phyloP scores from a whole-genome alignment of 53 echinoderm and acorn worm genomes.

The Henricia sp. region DNA sequence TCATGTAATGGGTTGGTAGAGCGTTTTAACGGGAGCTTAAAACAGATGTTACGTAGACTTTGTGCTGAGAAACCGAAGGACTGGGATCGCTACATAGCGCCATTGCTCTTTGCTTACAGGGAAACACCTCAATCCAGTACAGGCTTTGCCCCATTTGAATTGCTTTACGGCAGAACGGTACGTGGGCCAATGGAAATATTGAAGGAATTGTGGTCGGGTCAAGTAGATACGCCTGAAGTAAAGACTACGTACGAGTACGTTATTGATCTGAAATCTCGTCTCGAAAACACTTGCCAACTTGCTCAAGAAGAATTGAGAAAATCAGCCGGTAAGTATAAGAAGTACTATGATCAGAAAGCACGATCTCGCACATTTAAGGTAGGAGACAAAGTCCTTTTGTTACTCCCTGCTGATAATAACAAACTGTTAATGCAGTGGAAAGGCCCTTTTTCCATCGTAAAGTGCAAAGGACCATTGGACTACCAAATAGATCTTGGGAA shows the following conservation, averaged over 20 bases:
- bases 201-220: conserved; percentile 18
- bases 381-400: conserved; percentile 56
- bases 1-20: too few relatives aligned
- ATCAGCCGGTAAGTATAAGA: conserved; percentile 17
- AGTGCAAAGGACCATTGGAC: neutral
- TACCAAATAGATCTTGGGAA: neutral
- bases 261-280: conserved; percentile 38
- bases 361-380: conserved; percentile 33
- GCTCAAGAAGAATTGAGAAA: conserved; percentile 39
- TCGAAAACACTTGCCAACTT: conserved; percentile 54
- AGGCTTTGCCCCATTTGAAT: conserved; percentile 61
- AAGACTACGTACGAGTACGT: conserved; percentile 60
- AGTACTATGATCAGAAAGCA: conserved; percentile 48
- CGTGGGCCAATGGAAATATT: conserved; percentile 58
- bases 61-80: conserved; percentile 35
- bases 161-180: conserved; percentile 40
- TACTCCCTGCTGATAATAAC: conserved; percentile 71
- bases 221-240: neutral
- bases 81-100: neutral
- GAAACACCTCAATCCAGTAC: neutral
- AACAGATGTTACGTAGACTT: too few relatives aligned
- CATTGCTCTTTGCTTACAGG: neutral
- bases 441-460: conserved; percentile 18
- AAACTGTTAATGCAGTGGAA: conserved; percentile 67
- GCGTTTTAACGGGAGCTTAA: too few relatives aligned